Percentiles rank a stretch among this genome's conserved stretches.
Evolutionary conservation across 2,113 vertebrate genomes (phyloP).

Genomic region (Grammomys dolichurus): DNA sequence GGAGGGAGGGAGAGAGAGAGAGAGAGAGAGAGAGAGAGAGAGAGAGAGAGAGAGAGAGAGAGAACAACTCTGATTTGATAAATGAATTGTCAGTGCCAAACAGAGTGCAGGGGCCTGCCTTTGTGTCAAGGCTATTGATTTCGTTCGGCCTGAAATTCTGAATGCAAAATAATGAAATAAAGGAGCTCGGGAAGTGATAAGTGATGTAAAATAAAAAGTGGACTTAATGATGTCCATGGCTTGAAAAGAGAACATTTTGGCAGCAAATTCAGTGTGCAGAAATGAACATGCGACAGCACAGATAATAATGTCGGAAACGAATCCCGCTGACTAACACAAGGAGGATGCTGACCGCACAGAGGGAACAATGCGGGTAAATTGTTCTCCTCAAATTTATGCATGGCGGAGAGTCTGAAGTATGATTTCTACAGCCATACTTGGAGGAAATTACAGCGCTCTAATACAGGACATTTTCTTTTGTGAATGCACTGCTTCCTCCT

Average conservation of each 20-base stretch:
- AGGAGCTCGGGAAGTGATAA: slow-evolving; percentile 46
- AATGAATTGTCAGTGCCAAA: background rate
- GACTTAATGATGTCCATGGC: slow-evolving; percentile 46
- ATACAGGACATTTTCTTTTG: slow-evolving; percentile 55
- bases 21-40: background rate
- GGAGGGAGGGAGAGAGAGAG: background rate
- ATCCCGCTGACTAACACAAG: background rate
- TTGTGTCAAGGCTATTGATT: slow-evolving; percentile 39
- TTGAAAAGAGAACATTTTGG: slow-evolving; percentile 64
- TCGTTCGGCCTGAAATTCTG: background rate
- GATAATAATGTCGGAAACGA: slow-evolving; percentile 2
- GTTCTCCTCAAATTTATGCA: slow-evolving; percentile 62
- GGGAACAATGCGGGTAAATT: slow-evolving; percentile 73
- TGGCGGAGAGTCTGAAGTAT: slow-evolving; percentile 18
- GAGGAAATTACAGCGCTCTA: slow-evolving; percentile 65
- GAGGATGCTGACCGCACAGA: slow-evolving; percentile 48
- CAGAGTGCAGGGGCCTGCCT: slow-evolving; percentile 23
- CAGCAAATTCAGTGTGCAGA: slow-evolving; percentile 44
- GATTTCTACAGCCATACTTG: slow-evolving; percentile 52
- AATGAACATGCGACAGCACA: background rate
- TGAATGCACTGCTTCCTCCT: background rate
- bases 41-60: background rate
- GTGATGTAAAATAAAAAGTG: slow-evolving; percentile 37
- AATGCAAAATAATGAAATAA: slow-evolving; percentile 72
- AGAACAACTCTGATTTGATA: background rate